Evolutionary conservation across 2,888 invertebrate genomes (phyloP).

Genomic region (Drosophila melanocephala): DNA sequence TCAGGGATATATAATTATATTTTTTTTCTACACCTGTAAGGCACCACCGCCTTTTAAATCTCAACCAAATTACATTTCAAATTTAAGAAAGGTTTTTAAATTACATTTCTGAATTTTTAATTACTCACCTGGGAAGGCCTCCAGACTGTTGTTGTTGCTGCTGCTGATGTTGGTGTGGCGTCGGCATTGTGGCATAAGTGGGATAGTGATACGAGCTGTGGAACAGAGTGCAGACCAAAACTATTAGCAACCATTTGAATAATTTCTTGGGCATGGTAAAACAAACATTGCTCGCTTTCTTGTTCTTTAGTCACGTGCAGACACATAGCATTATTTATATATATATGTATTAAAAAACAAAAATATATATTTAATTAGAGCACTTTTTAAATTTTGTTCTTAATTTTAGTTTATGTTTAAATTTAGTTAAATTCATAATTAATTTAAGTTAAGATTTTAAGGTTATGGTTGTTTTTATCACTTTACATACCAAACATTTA

Average conservation of each 20-base stretch:
- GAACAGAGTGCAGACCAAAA: constrained; percentile 28
- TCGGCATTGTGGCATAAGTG: constrained; percentile 86
- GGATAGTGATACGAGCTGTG: constrained; percentile 83
- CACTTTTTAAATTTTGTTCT: constrained; percentile 44
- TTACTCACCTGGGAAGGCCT: constrained; percentile 54
- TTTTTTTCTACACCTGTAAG: neutral
- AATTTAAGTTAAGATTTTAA: constrained; percentile 39
- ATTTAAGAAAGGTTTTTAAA: neutral
- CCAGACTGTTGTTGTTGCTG: constrained; percentile 61
- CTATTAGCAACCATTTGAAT: constrained; percentile 12
- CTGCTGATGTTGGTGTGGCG: constrained; percentile 87
- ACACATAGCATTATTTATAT: constrained; percentile 65
- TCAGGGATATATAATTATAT: neutral
- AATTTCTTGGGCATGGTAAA: neutral
- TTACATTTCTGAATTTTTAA: neutral
- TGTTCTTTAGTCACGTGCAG: constrained; percentile 69
- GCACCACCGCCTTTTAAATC: neutral
- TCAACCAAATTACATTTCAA: neutral
- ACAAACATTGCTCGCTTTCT: constrained; percentile 47
- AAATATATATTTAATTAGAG: constrained; percentile 39
- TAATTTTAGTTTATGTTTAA: constrained; percentile 28
- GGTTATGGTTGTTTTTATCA: constrained; percentile 52
- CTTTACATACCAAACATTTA: constrained; percentile 83
- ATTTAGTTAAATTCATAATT: constrained; percentile 38
- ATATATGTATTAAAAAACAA: constrained; percentile 9